phyloP scores from a whole-genome alignment of 64 coral and sea anemone genomes.

The Stichodactyla helianthus region DNA sequence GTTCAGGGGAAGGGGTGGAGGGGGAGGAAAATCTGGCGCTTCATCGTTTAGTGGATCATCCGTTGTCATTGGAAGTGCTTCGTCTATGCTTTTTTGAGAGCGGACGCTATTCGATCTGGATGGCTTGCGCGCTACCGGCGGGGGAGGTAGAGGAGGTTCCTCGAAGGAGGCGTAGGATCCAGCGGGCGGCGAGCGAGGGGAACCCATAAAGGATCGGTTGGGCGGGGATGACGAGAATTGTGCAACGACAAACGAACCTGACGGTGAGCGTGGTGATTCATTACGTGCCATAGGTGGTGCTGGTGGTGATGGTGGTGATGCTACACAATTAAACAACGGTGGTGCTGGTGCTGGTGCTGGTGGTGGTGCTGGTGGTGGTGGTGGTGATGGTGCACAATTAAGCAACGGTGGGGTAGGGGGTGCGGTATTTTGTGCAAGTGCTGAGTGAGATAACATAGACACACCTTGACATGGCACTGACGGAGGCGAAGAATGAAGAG shows the following conservation, averaged over 20 bases:
- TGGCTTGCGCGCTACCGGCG: conserved; percentile 25
- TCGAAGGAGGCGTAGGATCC: neutral
- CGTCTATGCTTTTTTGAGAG: conserved; percentile 21
- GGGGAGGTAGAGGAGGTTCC: conserved; percentile 1
- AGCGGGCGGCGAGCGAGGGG: neutral
- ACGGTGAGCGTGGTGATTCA: conserved; percentile 11
- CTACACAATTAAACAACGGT: no score
- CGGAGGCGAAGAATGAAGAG: conserved; percentile 31
- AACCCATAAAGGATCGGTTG: neutral
- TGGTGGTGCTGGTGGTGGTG: no score
- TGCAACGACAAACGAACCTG: neutral
- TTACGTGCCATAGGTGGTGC: conserved; percentile 26
- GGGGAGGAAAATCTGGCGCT: conserved; percentile 21
- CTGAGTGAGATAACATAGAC: conserved; percentile 17
- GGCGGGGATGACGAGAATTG: conserved; percentile 3
- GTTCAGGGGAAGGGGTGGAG: conserved; percentile 26
- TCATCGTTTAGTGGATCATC: neutral
- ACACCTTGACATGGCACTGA: conserved; percentile 6
- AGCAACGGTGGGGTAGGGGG: neutral
- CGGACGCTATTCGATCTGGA: conserved; percentile 5
- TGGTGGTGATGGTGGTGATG: neutral
- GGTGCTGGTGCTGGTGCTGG: no score
- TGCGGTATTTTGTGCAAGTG: conserved; percentile 29
- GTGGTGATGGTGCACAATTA: conserved; percentile 9
- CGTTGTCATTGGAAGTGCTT: neutral